phyloP scores from a whole-genome alignment of 1,140 invertebrate species.

The Diabrotica virgifera region DNA sequence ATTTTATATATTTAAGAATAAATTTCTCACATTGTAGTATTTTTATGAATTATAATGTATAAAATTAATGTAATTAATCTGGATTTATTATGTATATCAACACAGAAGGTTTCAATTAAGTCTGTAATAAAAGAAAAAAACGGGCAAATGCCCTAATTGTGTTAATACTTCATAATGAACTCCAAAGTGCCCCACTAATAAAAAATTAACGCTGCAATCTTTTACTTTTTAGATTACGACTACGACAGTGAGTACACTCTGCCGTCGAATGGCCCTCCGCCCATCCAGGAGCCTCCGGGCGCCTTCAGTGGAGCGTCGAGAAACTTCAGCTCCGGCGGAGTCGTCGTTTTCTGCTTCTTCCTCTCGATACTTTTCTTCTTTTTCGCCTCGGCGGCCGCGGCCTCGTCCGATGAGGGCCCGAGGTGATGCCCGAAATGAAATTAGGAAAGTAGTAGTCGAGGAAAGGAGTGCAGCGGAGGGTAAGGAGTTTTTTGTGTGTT shows the following conservation, averaged over 20 bases:
- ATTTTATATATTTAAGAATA: no score
- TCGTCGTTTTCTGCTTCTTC: slow-evolving; percentile 6
- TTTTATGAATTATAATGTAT: no score
- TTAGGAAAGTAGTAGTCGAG: slow-evolving; percentile 19
- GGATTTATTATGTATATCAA: no score
- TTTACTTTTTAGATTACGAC: slow-evolving; percentile 39
- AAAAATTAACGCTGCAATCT: not conserved
- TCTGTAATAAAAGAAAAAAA: no score
- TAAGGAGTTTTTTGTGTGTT: not conserved
- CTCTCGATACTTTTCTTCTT: slow-evolving; percentile 1
- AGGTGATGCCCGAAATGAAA: slow-evolving; percentile 21
- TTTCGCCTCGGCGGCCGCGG: not conserved
- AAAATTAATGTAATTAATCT: no score
- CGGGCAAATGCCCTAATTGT: no score
- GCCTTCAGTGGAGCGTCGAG: slow-evolving; percentile 36
- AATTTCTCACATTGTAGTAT: no score
- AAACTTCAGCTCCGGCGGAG: not conserved
- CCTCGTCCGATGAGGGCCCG: slow-evolving; percentile 4
- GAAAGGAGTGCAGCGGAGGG: slow-evolving; percentile 1
- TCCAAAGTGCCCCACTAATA: no score
- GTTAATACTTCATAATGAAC: no score
- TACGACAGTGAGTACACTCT: slow-evolving; percentile 44
- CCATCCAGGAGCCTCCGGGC: slow-evolving; percentile 42
- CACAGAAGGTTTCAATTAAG: no score
- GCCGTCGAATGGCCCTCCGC: slow-evolving; percentile 42